Base-by-base conservation (phyloP, 2,113 vertebrate species). In the Parus major region DNA sequence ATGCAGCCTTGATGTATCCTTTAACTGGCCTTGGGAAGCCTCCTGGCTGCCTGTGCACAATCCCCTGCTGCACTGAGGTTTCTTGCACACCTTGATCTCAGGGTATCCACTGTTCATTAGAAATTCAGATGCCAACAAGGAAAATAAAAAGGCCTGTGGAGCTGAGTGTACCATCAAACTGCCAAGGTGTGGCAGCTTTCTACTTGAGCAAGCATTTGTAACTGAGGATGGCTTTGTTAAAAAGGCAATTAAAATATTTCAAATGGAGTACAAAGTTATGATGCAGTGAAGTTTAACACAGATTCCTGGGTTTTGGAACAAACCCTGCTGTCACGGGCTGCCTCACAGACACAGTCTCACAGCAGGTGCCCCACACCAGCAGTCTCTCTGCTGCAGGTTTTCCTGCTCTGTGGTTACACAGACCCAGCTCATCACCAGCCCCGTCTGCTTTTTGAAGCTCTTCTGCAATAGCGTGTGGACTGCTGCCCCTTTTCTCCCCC, bases 161-260 rank as follows among this genome's bases (percentile, higher is more conserved):
- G 46, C n/a, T 7, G 50, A 59, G 35, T 4, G 46, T 80, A 7
- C 50, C 81, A 18, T 82, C 87, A 50, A 73, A 72, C 72, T 78
- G 50, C 82, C 39, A 39, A 93, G 92, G 90, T 79, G 78, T 61
- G 85, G 92, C 64, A 44, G 63, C 87, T 87, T 82, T 78, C 90
- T 73, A 70, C 82, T 87, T 55, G 68, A 90, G 90, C 68, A 88
- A 27, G 87, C 24, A 10, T 64, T 76, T 0, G 0, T 86, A 75
- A 72, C 65, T 72, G 60, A 82, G 23, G 49, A 75, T 76, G 65
- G 61, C 60, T 72, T 87, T 69, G 57, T 89, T 86, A 68, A 60
- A 91, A 86, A 82, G 53, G 29, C 70, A 88, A 95, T 90, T 86
- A 86, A 84, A 95, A 12, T 89, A 71, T 39, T 95, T 84, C 70